Percentiles rank a stretch among this genome's conserved stretches.
These are phyloP conservation scores for Luehdorfia chinensis DNA, from an alignment of 1,140 invertebrate species.

Conservation along the genomic window DNA sequence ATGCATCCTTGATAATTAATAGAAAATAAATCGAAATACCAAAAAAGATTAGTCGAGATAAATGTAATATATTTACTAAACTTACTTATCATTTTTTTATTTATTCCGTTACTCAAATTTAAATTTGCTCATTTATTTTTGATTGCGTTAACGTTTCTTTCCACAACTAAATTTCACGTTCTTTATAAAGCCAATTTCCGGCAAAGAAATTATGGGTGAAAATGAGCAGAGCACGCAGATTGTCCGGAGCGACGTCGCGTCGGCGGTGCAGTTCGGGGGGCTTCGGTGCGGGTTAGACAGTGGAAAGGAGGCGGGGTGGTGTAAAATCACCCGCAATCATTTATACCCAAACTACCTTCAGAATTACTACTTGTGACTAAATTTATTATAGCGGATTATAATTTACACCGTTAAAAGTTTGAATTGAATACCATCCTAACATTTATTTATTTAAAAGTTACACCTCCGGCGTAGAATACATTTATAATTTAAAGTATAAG, in stretches of 20 bases:
- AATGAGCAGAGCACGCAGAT: constrained; percentile 76
- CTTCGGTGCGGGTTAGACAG: constrained; percentile 46
- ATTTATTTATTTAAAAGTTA: too few species aligned
- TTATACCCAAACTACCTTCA: constrained; percentile 74
- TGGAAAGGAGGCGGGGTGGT: constrained; percentile 46
- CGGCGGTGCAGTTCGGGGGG: constrained; percentile 62
- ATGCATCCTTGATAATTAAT: too few species aligned
- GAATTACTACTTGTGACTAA: constrained; percentile 70
- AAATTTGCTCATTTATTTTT: too few species aligned
- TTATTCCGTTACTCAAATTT: too few species aligned
- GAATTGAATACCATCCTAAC: too few species aligned
- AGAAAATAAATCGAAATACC: too few species aligned
- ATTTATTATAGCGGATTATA: constrained; percentile 29
- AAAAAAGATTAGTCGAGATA: too few species aligned
- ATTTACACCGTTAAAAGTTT: not conserved
- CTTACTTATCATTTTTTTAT: too few species aligned
- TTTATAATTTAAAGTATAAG: too few species aligned
- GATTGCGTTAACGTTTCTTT: constrained; percentile 26
- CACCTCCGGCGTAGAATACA: too few species aligned
- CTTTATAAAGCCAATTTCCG: constrained; percentile 73
- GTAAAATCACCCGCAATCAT: constrained; percentile 75
- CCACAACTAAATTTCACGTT: constrained; percentile 46
- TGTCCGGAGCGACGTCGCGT: constrained; percentile 67
- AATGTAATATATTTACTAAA: too few species aligned
- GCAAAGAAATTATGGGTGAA: constrained; percentile 70